Evolutionary conservation across 2,888 invertebrate species (phyloP).

Genomic region (Dynastes hyllus): DNA sequence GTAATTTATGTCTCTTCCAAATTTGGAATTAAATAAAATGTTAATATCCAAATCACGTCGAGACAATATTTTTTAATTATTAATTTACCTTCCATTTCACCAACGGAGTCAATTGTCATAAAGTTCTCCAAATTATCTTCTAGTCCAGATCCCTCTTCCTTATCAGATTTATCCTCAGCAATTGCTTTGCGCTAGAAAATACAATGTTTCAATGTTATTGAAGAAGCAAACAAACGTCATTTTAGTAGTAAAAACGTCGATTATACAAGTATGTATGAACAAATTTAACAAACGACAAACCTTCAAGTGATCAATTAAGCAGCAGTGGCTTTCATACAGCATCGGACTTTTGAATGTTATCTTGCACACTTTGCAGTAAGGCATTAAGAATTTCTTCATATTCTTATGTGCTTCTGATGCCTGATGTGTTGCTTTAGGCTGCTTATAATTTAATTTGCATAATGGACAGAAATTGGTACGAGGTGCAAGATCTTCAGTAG

Average conservation of each 20-base stretch:
- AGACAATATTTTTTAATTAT: constrained; percentile 36
- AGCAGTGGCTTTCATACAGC: constrained; percentile 89
- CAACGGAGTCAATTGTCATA: constrained; percentile 91
- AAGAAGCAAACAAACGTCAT: background rate
- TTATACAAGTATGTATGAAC: constrained; percentile 35
- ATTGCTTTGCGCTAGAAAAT: constrained; percentile 74
- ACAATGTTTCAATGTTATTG: constrained; percentile 25
- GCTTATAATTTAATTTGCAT: constrained; percentile 70
- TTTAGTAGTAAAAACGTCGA: background rate
- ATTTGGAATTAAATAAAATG: constrained; percentile 55
- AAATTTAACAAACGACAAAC: constrained; percentile 69
- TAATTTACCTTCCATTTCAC: constrained; percentile 83
- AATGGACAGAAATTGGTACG: constrained; percentile 69
- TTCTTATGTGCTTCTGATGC: constrained; percentile 86
- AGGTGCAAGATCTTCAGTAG: constrained; percentile 75
- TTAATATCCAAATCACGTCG: constrained; percentile 50
- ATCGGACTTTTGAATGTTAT: constrained; percentile 88
- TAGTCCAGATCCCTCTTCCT: constrained; percentile 78
- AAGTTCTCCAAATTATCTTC: constrained; percentile 87
- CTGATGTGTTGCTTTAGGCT: constrained; percentile 82
- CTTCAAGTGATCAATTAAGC: constrained; percentile 87
- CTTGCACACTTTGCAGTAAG: constrained; percentile 85
- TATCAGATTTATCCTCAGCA: constrained; percentile 69
- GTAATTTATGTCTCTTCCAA: constrained; percentile 59
- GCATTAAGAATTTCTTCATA: constrained; percentile 89